Percentiles rank a stretch among this genome's conserved stretches.
Evolutionary conservation across 1,140 invertebrate genomes (phyloP).

Genomic region (Carposina sasakii): DNA sequence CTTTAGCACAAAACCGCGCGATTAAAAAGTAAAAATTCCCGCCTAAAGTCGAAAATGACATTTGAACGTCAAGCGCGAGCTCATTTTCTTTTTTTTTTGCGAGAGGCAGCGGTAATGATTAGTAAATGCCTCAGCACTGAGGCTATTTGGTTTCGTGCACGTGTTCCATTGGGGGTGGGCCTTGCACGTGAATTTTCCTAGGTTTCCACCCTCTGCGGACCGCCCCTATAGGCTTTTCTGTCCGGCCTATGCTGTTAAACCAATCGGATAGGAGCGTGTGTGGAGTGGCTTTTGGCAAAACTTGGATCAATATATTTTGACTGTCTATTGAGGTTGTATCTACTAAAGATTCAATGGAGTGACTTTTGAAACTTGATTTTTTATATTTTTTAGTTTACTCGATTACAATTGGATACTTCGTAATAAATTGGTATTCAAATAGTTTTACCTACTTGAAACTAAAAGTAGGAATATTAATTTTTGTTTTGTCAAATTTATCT

Average conservation of each 20-base stretch:
- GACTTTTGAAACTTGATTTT: too few species aligned
- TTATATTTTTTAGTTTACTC: conserved; percentile 26
- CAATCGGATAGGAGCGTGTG: conserved; percentile 48
- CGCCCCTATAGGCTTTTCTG: conserved; percentile 72
- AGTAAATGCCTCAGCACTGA: conserved; percentile 59
- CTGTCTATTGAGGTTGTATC: too few species aligned
- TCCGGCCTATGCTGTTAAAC: conserved; percentile 70
- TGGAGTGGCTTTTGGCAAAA: conserved; percentile 43
- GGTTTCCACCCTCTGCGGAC: conserved; percentile 69
- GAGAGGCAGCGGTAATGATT: conserved; percentile 64
- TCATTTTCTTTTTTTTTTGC: conserved; percentile 48
- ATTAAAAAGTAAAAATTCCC: conserved; percentile 28
- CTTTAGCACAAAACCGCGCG: conserved; percentile 33
- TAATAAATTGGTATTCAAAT: too few species aligned
- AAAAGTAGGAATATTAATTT: too few species aligned
- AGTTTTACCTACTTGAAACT: too few species aligned
- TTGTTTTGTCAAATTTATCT: too few species aligned
- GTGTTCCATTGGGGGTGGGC: conserved; percentile 63
- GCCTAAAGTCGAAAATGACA: conserved; percentile 19
- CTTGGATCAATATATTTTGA: background rate
- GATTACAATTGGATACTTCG: too few species aligned
- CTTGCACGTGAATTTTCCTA: conserved; percentile 69
- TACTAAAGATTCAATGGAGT: too few species aligned
- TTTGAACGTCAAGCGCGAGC: conserved; percentile 35
- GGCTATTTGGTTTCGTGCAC: conserved; percentile 66